phyloP scores from a whole-genome alignment of 2,797 vertebrate genomes.

The Botia kubotai region DNA sequence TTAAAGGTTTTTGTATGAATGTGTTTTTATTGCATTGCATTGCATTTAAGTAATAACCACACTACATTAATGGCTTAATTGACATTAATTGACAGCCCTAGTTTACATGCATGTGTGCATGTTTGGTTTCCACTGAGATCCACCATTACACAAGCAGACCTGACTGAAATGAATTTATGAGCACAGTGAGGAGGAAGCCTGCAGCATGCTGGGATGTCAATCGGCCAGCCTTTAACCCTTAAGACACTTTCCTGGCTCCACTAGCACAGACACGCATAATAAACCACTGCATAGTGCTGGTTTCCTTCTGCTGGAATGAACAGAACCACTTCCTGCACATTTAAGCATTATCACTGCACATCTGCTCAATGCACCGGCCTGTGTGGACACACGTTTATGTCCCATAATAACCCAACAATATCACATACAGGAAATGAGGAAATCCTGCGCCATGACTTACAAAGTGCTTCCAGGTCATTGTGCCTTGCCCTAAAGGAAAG shows the following conservation, averaged over 20 bases:
- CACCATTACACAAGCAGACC: conserved; percentile 12
- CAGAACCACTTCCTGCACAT: not conserved
- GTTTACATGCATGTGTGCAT: not conserved
- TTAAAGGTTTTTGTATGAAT: too few relatives aligned
- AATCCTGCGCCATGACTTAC: conserved; percentile 40
- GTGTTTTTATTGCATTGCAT: too few relatives aligned
- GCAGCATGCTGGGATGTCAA: conserved; percentile 30
- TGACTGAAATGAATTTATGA: conserved; percentile 27
- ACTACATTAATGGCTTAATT: too few relatives aligned
- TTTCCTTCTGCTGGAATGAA: not conserved
- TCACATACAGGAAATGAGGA: conserved; percentile 41
- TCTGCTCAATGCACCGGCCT: not conserved
- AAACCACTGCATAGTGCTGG: conserved; percentile 14
- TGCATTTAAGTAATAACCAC: too few relatives aligned
- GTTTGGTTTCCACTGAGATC: conserved; percentile 12
- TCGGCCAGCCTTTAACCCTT: conserved; percentile 35
- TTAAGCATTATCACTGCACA: not conserved
- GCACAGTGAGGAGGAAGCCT: conserved; percentile 2
- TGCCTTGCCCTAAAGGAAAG: conserved; percentile 11
- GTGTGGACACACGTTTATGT: not conserved
- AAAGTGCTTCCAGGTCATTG: conserved; percentile 32
- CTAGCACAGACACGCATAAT: not conserved
- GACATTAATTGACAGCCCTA: too few relatives aligned
- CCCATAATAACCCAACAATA: conserved; percentile 5
- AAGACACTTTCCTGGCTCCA: conserved; percentile 1